A percentile compares a stretch with the other conserved stretches of the same genome.
phyloP scores from a whole-genome alignment of 2,797 vertebrate genomes.

The Odontamblyopus lacepedii region DNA sequence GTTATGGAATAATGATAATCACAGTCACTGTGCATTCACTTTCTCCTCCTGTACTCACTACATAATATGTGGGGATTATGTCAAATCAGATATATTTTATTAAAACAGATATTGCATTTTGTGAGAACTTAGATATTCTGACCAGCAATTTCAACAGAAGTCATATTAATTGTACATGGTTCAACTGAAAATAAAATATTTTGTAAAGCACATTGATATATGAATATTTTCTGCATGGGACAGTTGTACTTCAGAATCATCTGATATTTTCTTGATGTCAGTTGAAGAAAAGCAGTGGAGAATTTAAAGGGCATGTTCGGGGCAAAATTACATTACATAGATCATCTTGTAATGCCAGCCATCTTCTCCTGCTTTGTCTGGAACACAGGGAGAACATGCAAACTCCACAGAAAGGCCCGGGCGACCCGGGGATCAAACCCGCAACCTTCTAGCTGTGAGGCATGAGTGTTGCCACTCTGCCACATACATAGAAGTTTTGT shows the following conservation, averaged over 20 bases:
- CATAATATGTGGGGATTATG: background rate
- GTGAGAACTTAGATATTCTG: conserved; percentile 1
- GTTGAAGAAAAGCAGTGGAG: too few relatives aligned
- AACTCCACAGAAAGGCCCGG: too few relatives aligned
- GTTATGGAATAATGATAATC: background rate
- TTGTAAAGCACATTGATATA: conserved; percentile 8
- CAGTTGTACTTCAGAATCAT: background rate
- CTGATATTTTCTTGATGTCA: background rate
- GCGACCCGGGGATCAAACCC: too few relatives aligned
- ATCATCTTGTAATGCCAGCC: too few relatives aligned
- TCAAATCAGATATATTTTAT: conserved; percentile 3
- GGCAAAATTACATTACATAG: too few relatives aligned
- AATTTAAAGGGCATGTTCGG: too few relatives aligned
- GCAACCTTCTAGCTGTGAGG: too few relatives aligned
- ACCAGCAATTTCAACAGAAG: background rate
- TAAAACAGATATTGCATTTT: conserved; percentile 4
- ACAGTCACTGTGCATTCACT: background rate
- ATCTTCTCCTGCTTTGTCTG: too few relatives aligned
- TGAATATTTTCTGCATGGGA: background rate
- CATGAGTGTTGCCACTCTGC: too few relatives aligned
- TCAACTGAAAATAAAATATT: background rate
- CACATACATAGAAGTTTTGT: too few relatives aligned
- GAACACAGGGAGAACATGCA: too few relatives aligned
- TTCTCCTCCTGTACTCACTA: background rate
- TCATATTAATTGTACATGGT: background rate